Percentiles rank a stretch among this genome's conserved stretches.
These are phyloP conservation scores for Oreochromis tanganicae DNA, from an alignment of 2,113 vertebrate genomes.

Conservation along the genomic window DNA sequence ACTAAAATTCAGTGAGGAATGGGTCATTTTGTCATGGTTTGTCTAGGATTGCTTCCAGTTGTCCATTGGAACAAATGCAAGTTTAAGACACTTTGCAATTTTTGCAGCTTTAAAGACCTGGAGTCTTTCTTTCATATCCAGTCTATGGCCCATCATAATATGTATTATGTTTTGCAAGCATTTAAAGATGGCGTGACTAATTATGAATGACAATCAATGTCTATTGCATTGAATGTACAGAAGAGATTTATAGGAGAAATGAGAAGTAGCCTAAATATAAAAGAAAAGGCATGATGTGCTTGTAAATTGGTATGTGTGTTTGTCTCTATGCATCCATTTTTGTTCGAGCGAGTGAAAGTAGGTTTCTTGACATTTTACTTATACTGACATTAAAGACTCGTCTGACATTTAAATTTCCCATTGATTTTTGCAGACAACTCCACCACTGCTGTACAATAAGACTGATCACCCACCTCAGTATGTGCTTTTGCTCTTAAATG, in stretches of 20 bases:
- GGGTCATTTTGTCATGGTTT: background rate
- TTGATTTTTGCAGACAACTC: constrained; percentile 11
- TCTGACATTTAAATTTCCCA: constrained; percentile 41
- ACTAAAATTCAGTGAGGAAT: background rate
- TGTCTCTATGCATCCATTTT: background rate
- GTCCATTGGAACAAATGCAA: background rate
- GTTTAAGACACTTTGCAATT: background rate
- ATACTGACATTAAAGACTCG: constrained; percentile 10
- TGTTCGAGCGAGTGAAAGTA: background rate
- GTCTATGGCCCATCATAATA: background rate
- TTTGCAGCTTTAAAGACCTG: background rate
- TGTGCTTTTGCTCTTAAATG: background rate
- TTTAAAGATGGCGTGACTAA: background rate
- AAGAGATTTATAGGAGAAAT: background rate
- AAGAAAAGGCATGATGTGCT: background rate
- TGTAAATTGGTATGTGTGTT: background rate
- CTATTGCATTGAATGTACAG: background rate
- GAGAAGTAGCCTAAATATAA: background rate
- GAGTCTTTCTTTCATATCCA: background rate
- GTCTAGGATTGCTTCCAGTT: background rate
- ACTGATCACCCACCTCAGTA: background rate
- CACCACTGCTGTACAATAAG: background rate
- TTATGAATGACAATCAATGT: background rate
- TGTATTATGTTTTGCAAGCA: background rate
- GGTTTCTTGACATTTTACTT: constrained; percentile 34